Conservation (phyloP, 2,113 vertebrate species). For the Chloropsis cyanopogon region DNA sequence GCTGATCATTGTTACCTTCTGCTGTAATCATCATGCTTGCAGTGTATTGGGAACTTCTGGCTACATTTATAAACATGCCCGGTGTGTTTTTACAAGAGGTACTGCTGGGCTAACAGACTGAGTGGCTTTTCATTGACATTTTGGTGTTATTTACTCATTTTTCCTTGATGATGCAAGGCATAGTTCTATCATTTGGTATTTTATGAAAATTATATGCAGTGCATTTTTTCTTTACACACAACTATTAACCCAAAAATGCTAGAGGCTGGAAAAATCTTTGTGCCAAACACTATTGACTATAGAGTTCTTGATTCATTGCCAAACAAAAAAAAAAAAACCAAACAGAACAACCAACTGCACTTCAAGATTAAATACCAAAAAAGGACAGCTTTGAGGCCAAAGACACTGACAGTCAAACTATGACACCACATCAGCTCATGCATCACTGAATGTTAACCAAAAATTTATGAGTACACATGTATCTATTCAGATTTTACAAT, state of each 20-base stretch:
- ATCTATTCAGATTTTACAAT: background rate
- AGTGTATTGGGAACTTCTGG: background rate
- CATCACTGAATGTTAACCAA: background rate
- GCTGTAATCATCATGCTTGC: background rate
- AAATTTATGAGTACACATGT: background rate
- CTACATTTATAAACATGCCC: background rate
- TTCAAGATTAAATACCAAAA: constrained; percentile 27
- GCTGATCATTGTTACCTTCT: background rate
- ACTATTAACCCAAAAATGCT: background rate
- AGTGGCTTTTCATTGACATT: constrained; percentile 20
- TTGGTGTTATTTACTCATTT: constrained; percentile 38
- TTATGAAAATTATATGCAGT: background rate
- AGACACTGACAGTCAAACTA: background rate
- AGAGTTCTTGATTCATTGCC: background rate
- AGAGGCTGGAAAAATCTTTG: constrained; percentile 25
- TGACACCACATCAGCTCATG: background rate
- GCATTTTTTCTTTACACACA: background rate
- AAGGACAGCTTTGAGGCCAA: background rate
- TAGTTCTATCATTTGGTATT: constrained; percentile 41
- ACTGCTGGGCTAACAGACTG: background rate
- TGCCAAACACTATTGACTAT: constrained; percentile 16
- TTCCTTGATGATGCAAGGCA: constrained; percentile 34
- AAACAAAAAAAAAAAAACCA: background rate
- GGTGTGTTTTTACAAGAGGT: background rate
- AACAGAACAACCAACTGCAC: background rate